Base-by-base conservation (phyloP, 2,888 invertebrate species). In the Drosophila diplacantha region DNA sequence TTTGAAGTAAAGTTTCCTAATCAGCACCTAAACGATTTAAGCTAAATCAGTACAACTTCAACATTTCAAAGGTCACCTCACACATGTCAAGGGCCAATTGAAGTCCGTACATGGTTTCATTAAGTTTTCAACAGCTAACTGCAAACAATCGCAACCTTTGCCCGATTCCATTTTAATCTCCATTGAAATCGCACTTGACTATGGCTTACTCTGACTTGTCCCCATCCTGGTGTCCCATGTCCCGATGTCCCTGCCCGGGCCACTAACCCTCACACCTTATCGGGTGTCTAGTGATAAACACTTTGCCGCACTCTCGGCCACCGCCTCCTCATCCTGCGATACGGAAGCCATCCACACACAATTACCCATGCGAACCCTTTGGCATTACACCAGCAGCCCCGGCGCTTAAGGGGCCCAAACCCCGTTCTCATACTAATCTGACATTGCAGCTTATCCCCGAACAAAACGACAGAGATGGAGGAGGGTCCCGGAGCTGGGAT, bases 291-390 rank as follows among this genome's bases (percentile, higher is more conserved):
- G 66, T 66, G 51, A 66, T 66, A 66, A 52, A 58, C 66, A 58
- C 65, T 66, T 58, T 66, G 39, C 50, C 37, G 46, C 39, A 62
- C 62, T 65, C 50, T 50, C 57, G 43, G 22, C 22, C 43, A 54
- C n/a, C 54, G 29, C 54, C 26, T 26, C 20, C 54, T 20, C 39
- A 34, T 66, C 12, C 44, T 29, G 44, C 44, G 58, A 65, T 66
- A 46, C 43, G 50, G 43, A 51, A 73, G 72, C 63, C 78, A 77
- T 80, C 73, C 73, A 62, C 69, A 65, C 61, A 61, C 75, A 77
- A 77, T 77, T 80, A 69, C 78, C 73, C 72, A 77, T 75, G 73
- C 77, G 43, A 81, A 81, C 81, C 78, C 73, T 75, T 43, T 64
- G 66, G 73, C 75, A 80, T 75, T 81, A 72, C 72, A 67, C 54